Percentiles rank a stretch among this genome's conserved stretches.
These are phyloP conservation scores for Himalopsyche japonica DNA, from an alignment of 2,888 invertebrate genomes.

Conservation along the genomic window DNA sequence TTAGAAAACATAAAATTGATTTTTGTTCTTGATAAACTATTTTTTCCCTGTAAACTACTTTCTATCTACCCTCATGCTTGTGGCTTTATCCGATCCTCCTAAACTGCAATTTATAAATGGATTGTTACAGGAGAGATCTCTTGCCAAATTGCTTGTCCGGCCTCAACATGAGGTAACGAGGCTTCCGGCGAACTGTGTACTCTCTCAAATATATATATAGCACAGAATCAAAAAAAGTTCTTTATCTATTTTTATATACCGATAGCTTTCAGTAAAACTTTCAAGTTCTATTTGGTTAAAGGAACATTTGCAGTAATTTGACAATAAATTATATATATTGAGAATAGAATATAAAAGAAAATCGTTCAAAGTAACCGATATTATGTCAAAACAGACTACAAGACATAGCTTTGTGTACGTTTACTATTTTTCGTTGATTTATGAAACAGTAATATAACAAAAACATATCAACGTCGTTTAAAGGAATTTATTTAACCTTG, in stretches of 20 bases:
- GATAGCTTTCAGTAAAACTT: no score
- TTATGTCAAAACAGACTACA: background rate
- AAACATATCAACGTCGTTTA: no score
- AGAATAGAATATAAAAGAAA: no score
- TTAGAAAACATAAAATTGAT: no score
- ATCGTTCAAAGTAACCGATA: background rate
- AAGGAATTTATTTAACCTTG: no score
- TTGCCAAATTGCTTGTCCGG: conserved; percentile 38
- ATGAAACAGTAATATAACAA: background rate
- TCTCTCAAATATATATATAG: background rate
- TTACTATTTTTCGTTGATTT: background rate
- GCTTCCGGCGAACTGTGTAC: background rate
- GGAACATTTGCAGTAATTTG: no score
- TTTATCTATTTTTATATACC: no score
- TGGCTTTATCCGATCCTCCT: background rate
- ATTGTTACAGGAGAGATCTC: conserved; percentile 34
- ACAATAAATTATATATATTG: no score
- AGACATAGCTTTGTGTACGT: background rate
- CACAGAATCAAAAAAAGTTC: background rate
- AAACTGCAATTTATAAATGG: conserved; percentile 38
- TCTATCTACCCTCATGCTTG: background rate
- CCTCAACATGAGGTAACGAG: conserved; percentile 23
- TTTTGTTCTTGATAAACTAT: no score
- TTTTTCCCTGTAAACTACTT: no score
- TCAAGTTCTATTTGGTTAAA: no score